phyloP scores from a whole-genome alignment of 2,797 vertebrate genomes.

The Melanotaenia maccullochi region DNA sequence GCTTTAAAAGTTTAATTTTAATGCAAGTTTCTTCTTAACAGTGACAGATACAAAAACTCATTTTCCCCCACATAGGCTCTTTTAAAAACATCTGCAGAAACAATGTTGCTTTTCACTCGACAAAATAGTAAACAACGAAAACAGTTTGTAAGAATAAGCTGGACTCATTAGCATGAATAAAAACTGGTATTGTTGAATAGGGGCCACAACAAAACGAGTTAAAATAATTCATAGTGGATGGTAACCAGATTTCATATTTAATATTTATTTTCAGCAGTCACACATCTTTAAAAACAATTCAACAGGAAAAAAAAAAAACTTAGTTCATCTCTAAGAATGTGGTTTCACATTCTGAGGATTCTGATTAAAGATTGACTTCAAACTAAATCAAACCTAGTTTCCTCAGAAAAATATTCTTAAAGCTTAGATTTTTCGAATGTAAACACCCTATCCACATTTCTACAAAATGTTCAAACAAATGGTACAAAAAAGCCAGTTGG shows the following conservation, averaged over 20 bases:
- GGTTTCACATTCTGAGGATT: constrained; percentile 58
- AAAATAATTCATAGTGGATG: constrained; percentile 57
- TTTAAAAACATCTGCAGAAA: constrained; percentile 24
- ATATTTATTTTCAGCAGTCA: constrained; percentile 69
- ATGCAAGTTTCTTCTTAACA: constrained; percentile 21
- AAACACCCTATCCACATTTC: constrained; percentile 74
- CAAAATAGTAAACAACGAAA: not conserved
- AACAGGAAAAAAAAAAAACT: constrained; percentile 62
- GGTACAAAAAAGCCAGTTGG: constrained; percentile 75
- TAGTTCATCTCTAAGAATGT: constrained; percentile 56
- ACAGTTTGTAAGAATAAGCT: constrained; percentile 1
- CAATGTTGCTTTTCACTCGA: constrained; percentile 1
- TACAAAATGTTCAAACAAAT: constrained; percentile 77
- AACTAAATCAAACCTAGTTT: constrained; percentile 50
- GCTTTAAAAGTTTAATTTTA: constrained; percentile 24
- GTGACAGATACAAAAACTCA: constrained; percentile 19
- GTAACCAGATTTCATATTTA: constrained; percentile 75
- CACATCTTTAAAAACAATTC: constrained; percentile 58
- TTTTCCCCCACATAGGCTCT: not conserved
- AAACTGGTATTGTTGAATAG: not conserved
- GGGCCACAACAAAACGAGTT: constrained; percentile 11
- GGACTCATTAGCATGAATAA: constrained; percentile 6
- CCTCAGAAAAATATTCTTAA: constrained; percentile 77
- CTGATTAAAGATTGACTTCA: constrained; percentile 60
- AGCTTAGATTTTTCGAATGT: constrained; percentile 70